Evolutionary conservation across 2,113 vertebrate species (phyloP), one percentile per base, ranked within the genome.

Genomic region (Pelodiscus sinensis): DNA sequence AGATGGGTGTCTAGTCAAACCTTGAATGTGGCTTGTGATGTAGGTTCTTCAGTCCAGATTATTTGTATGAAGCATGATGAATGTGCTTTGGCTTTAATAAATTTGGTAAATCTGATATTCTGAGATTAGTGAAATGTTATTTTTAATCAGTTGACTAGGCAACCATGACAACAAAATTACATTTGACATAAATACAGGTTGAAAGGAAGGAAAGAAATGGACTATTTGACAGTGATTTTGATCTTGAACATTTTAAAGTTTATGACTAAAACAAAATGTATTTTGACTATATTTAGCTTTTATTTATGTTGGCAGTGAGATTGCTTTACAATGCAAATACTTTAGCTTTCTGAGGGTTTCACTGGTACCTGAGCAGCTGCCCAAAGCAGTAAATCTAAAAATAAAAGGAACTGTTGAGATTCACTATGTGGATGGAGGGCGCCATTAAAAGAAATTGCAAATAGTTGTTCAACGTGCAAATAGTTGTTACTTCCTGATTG

Each of bases 101-200:
- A 89, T n/a, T 29, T 38, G 44, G 5, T 51, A 25, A 21, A 79
- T 57, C 31, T 90, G 82, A n/a, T 18, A 35, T 55, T 4, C 91
- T 91, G 82, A 92, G 81, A 77, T n/a, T 0, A 85, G 77, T 0
- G 21, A 87, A 35, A 54, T 81, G 60, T 81, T 97, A 84, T 89
- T 93, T 92, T 90, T 94, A 92, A 91, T 87, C 65, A 95, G 85
- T 79, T 94, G 91, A 92, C 1, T 2, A 52, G 84, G 95, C 73
- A 95, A 80, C 93, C 93, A 94, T 93, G 92, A 89, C 93, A 97
- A 97, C 95, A 80, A 84, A 83, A 86, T 77, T 90, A 16, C 50
- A 87, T 71, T 94, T 93, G 93, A 92, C 75, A 25, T 82, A 85
- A 96, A 88, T 68, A 84, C n/a, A 50, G 6, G 84, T 81, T 88